Conservation (phyloP, 2,888 invertebrate genomes). For the Eristalis pertinax region DNA sequence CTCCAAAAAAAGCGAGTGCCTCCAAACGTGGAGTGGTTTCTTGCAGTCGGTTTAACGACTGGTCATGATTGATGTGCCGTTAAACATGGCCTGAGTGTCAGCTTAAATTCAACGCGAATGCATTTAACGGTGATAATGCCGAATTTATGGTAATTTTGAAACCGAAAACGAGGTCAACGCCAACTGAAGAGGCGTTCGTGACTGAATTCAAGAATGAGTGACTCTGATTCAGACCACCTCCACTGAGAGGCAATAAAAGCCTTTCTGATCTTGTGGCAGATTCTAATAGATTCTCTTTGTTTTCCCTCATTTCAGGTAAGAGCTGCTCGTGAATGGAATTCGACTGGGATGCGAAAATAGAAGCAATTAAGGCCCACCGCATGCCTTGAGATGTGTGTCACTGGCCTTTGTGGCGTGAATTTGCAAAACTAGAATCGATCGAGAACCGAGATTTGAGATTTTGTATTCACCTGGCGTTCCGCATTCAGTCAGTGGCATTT, state of each 20-base stretch:
- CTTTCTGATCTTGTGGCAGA: constrained; percentile 4
- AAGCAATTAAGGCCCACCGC: not conserved
- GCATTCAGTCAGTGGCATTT: not conserved
- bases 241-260: constrained; percentile 7
- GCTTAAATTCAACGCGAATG: constrained; percentile 10
- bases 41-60: not conserved
- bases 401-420: not conserved
- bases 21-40: not conserved
- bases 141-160: constrained; percentile 18
- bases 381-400: not conserved
- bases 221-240: not conserved
- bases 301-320: constrained; percentile 45
- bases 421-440: not conserved
- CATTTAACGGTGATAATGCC: constrained; percentile 15
- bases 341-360: not conserved
- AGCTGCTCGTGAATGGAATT: not conserved
- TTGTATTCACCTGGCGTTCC: not conserved
- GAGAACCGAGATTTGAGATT: not conserved
- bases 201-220: not conserved
- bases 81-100: not conserved
- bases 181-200: not conserved
- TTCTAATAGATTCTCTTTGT: not conserved
- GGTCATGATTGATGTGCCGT: not conserved
- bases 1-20: not conserved
- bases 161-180: constrained; percentile 3